A percentile compares a stretch with the other conserved stretches of the same genome.
phyloP scores from a whole-genome alignment of 2,113 vertebrate genomes.

The Penelope pileata region DNA sequence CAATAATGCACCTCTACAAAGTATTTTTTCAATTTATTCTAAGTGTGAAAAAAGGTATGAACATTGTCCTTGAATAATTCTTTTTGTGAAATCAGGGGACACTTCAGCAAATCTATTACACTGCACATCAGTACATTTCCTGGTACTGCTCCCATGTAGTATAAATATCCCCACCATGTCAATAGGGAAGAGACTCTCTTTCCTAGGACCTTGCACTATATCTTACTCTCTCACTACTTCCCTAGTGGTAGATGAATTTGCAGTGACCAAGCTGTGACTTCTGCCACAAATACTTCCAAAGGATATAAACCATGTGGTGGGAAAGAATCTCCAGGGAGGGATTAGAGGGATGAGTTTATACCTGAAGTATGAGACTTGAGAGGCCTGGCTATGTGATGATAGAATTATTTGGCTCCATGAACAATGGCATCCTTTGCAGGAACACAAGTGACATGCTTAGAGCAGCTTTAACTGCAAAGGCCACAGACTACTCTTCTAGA shows the following conservation, averaged over 20 bases:
- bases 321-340: not conserved
- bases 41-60: not conserved
- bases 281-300: not conserved
- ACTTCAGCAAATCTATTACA: not conserved
- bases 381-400: not conserved
- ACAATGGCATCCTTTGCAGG: not conserved
- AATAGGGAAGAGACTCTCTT: not conserved
- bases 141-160: no score
- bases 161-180: rapidly evolving
- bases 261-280: not conserved
- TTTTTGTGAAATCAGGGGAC: not conserved
- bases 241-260: not conserved
- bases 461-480: not conserved
- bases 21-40: not conserved
- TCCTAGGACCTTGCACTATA: not conserved
- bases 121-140: not conserved
- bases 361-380: not conserved
- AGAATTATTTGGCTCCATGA: not conserved
- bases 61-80: not conserved
- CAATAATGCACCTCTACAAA: not conserved
- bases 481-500: not conserved
- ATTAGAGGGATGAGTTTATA: not conserved
- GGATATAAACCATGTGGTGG: not conserved
- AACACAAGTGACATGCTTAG: not conserved
- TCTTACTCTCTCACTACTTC: not conserved